Base-by-base conservation (phyloP, 2,797 vertebrate species). In the Crenuchus spilurus region DNA sequence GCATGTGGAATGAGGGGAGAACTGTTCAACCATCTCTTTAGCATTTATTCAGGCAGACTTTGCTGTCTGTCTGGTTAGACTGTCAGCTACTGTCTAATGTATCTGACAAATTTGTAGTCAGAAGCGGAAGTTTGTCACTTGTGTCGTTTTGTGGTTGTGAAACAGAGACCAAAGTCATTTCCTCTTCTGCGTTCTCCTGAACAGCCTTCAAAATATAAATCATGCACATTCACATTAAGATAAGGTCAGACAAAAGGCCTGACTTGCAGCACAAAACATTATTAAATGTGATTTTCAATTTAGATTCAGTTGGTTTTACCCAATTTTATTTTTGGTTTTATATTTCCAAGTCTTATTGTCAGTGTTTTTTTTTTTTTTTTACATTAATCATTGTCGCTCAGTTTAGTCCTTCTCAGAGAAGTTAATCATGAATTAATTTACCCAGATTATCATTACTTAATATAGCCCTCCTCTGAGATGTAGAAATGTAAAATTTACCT, bases 61-160 rank as follows among this genome's bases (percentile, higher is more conserved):
- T 28, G 4, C 18, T 48, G 11, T 8, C 5, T 37, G 37, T 11
- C 30, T 22, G 61, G 33, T n/a, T 49, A 13, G 26, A 11, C 22
- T 51, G 44, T 14, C 22, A 39, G 20, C 10, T 37, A 37, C 51
- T 33, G 8, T 11, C 31, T n/a, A 14, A 6, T 55, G 2, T 71
- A 11, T 65, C 54, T 62, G 31, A 51, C 41, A 28, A 42, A 42
- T 6, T 42, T 20, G 8, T n/a, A 51, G 26, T 54, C 7, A 6
- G 4, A 42, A 48, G 24, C 52, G 79, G 79, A 80, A 75, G 71
- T 74, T 24, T 65, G 58, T 22, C 55, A 33, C 58, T 72, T 22
- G 22, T 7, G 26, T 44, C 14, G 5, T 42, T 64, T 42, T 66
- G 79, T 48, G 79, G 79, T 74, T 69, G 42, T 31, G 55, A 72